Percentiles rank a stretch among this genome's conserved stretches.
Evolutionary conservation across 1,140 invertebrate species (phyloP).

Genomic region (Cherax quadricarinatus): DNA sequence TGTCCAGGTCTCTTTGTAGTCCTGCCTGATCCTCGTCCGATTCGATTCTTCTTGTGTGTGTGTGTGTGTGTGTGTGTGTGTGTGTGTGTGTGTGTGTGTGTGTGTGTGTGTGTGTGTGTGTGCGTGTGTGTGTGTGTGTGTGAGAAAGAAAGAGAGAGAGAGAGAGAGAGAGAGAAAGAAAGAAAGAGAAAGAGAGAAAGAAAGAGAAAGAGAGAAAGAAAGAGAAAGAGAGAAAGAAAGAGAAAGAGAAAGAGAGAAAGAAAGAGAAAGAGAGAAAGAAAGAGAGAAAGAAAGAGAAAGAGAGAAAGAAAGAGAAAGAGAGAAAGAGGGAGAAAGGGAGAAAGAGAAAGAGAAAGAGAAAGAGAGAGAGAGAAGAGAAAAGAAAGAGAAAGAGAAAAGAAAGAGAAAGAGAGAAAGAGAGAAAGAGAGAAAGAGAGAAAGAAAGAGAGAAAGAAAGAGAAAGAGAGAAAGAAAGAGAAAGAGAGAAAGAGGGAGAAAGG

Average conservation of each 20-base stretch:
- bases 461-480: slow-evolving; percentile 3
- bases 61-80: too few relatives aligned
- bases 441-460: background rate
- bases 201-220: too few relatives aligned
- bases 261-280: background rate
- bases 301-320: background rate
- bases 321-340: background rate
- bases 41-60: too few relatives aligned
- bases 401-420: background rate
- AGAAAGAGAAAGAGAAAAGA: background rate
- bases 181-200: too few relatives aligned
- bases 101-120: too few relatives aligned
- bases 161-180: too few relatives aligned
- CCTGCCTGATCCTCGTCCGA: too few relatives aligned
- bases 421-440: background rate
- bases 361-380: background rate
- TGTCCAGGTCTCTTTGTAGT: too few relatives aligned
- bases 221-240: background rate
- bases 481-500: background rate
- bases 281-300: background rate
- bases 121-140: too few relatives aligned
- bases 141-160: too few relatives aligned
- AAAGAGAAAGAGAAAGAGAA: background rate
- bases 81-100: too few relatives aligned
- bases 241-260: background rate